phyloP scores from a whole-genome alignment of 2,888 invertebrate genomes.

The Anaspis maculata region DNA sequence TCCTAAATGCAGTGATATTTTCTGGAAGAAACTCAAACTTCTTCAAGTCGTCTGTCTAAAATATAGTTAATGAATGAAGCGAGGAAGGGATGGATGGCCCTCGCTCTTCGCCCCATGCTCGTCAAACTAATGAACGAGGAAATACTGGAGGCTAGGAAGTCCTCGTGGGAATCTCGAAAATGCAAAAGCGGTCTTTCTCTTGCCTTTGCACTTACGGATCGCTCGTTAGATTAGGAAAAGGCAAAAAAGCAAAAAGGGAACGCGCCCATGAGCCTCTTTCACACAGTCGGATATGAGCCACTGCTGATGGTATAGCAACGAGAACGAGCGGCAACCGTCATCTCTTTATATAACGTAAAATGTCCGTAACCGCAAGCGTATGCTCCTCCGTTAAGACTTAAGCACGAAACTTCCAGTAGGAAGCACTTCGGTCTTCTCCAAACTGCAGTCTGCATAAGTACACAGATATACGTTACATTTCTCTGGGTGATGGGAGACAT shows the following conservation, averaged over 20 bases:
- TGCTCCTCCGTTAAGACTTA: slow-evolving; percentile 7
- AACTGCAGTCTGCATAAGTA: too few species aligned
- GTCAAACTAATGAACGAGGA: slow-evolving; percentile 14
- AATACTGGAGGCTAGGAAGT: slow-evolving; percentile 11
- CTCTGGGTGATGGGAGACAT: too few species aligned
- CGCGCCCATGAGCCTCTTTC: too few species aligned
- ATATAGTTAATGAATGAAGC: slow-evolving; percentile 28
- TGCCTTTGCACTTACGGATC: slow-evolving; percentile 17
- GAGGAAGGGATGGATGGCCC: slow-evolving; percentile 10
- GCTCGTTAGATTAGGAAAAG: slow-evolving; percentile 20
- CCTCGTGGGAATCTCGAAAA: too few species aligned
- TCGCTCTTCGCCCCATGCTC: too few species aligned
- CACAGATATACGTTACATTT: slow-evolving; percentile 5
- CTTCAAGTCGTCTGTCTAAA: slow-evolving; percentile 21
- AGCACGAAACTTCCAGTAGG: slow-evolving; percentile 5
- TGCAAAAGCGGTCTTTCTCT: slow-evolving; percentile 10
- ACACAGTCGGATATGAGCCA: slow-evolving; percentile 12
- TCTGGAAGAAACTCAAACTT: slow-evolving; percentile 14
- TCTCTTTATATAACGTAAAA: slow-evolving; percentile 10
- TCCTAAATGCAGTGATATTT: too few species aligned
- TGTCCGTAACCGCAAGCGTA: slow-evolving; percentile 12
- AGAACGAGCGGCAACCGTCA: slow-evolving; percentile 8
- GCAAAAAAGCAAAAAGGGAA: too few species aligned
- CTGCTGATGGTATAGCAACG: slow-evolving; percentile 7
- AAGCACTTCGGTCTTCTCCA: slow-evolving; percentile 5